Evolutionary conservation across 2,888 invertebrate species (phyloP), one percentile per base, ranked within the genome.

Genomic region (Eristalis arbustorum): DNA sequence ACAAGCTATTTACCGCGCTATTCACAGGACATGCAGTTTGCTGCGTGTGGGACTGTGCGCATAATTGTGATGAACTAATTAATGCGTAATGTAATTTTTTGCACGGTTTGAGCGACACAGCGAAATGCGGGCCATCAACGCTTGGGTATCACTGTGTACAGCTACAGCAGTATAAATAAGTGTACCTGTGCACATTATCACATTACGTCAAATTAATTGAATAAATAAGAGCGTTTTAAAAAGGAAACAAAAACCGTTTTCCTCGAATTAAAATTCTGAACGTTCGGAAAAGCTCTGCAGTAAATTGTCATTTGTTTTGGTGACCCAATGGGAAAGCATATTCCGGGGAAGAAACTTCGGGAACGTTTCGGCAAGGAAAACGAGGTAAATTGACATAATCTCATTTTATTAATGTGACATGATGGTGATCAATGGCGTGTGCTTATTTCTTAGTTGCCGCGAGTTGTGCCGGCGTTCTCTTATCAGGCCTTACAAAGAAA

Each of bases 381-480:
- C 11, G 22, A 23, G 75, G 87, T 62, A 34, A 68, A 63, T 69
- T 64, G 37, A 22, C 40, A 42, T 23, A n/a, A n/a, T n/a, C n/a
- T n/a, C n/a, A 18, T 59, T 13, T 23, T 1, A 14, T 1, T 8
- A 37, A 5, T 18, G 28, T 57, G 23, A n/a, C 25, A 25, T n/a
- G 3, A 10, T 25, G 10, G 1, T 18, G 4, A 37, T 67, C 3
- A 11, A 25, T 61, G 8, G 31, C 6, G 1, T 8, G 10, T 31
- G 11, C 31, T 67, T 23, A 8, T 34, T 31, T 73, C 49, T 2
- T 34, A 92, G 92, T 69, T 79, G 0, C 88, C 84, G 3, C 89
- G 92, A 3, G 81, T 88, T 11, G 92, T 93, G 3, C 92, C 93
- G 0, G 90, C 93, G 2, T 92, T 92, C 71, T 91, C 93, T 6